Conservation (phyloP, 2,888 invertebrate genomes). For the Pardosa pseudoannulata region DNA sequence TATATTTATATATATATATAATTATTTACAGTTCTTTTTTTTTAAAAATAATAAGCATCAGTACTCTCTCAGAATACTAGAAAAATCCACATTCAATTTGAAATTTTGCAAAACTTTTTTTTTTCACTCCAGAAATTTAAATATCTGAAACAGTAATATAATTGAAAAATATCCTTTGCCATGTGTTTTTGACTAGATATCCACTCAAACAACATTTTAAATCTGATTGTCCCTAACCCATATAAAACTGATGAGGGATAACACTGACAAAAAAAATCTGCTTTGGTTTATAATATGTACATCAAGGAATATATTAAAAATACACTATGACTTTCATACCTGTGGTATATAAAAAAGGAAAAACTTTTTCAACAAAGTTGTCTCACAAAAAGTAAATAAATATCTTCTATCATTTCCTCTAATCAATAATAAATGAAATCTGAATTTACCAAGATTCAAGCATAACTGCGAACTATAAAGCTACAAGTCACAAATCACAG, state of each 20-base stretch:
- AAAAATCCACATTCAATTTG: constrained; percentile 59
- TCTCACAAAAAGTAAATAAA: constrained; percentile 53
- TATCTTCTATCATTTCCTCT: constrained; percentile 62
- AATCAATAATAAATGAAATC: constrained; percentile 60
- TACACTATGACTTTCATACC: constrained; percentile 70
- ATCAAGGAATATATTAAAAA: constrained; percentile 71
- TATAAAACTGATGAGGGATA: constrained; percentile 69
- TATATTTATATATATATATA: constrained; percentile 64
- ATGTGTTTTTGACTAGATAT: constrained; percentile 71
- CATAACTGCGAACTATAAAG: constrained; percentile 63
- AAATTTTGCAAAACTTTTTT: constrained; percentile 63
- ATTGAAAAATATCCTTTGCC: constrained; percentile 70
- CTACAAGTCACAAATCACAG: constrained; percentile 72
- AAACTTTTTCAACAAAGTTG: constrained; percentile 55
- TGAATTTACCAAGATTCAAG: constrained; percentile 62
- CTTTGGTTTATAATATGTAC: constrained; percentile 69
- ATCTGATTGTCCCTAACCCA: constrained; percentile 72
- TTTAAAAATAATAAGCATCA: constrained; percentile 67
- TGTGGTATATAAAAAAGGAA: constrained; percentile 69
- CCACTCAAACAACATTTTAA: constrained; percentile 69
- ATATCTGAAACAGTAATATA: constrained; percentile 63
- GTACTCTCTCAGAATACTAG: constrained; percentile 51
- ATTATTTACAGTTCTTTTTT: constrained; percentile 48
- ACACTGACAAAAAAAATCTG: constrained; percentile 64
- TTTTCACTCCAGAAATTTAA: constrained; percentile 45